Conservation (phyloP, 2,888 invertebrate species). For the Nymphalis c-album region DNA sequence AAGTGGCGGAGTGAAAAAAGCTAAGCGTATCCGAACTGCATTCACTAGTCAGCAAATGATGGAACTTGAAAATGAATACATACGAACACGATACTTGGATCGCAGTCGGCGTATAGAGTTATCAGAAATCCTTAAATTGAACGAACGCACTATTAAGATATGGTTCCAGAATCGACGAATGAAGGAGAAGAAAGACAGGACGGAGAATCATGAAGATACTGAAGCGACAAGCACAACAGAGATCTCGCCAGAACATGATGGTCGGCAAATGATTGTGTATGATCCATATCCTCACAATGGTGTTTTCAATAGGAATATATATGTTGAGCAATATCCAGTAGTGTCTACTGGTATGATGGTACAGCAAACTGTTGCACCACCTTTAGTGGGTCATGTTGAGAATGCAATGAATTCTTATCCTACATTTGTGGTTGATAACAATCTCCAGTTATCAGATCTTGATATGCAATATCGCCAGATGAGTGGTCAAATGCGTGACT, state of each 20-base stretch:
- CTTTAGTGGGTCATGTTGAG: conserved; percentile 37
- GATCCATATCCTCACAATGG: conserved; percentile 47
- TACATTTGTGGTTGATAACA: conserved; percentile 41
- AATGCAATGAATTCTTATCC: conserved; percentile 43
- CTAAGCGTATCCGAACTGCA: conserved; percentile 88
- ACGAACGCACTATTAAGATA: conserved; percentile 84
- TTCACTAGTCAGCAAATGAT: conserved; percentile 89
- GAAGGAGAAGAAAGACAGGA: conserved; percentile 85
- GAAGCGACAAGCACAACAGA: conserved; percentile 57
- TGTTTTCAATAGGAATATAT: conserved; percentile 45
- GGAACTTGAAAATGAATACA: conserved; percentile 88
- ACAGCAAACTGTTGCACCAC: conserved; percentile 30
- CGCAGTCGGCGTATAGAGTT: conserved; percentile 87
- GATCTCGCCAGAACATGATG: conserved; percentile 47
- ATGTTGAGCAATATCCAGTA: conserved; percentile 49
- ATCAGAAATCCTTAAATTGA: conserved; percentile 45
- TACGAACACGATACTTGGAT: conserved; percentile 85
- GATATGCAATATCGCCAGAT: conserved; percentile 45
- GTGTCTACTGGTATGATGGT: conserved; percentile 40
- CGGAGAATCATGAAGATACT: conserved; percentile 53
- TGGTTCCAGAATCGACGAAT: conserved; percentile 93
- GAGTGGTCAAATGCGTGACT: conserved; percentile 44
- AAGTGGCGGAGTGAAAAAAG: conserved; percentile 51
- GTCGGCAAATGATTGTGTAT: conserved; percentile 42
- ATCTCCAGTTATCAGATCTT: conserved; percentile 32